phyloP scores from a whole-genome alignment of 2,888 invertebrate species.

The Oligia fasciuncula region DNA sequence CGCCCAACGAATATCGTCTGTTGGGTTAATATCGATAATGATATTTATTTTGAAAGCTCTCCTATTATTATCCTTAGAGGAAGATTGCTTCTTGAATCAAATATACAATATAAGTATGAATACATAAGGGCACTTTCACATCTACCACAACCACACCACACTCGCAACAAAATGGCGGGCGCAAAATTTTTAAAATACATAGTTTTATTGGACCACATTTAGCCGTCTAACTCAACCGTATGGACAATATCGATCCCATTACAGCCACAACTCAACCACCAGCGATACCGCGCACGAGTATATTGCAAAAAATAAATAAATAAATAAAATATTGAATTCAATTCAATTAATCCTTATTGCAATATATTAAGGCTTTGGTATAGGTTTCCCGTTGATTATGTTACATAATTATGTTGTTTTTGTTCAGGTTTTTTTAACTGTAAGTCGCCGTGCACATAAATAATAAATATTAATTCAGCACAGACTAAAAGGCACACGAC shows the following conservation, averaged over 20 bases:
- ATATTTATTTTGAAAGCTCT: conserved; percentile 32
- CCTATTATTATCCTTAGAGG: conserved; percentile 18
- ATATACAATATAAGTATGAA: conserved; percentile 15
- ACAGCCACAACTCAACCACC: background rate
- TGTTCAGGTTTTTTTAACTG: background rate
- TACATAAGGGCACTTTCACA: background rate
- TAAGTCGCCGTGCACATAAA: background rate
- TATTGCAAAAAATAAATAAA: background rate
- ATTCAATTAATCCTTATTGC: no score
- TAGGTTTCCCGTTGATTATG: background rate
- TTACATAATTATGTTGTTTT: background rate
- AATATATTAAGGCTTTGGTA: background rate
- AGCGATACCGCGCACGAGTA: background rate
- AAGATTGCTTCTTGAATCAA: conserved; percentile 40
- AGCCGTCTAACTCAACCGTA: background rate
- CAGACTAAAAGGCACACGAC: background rate
- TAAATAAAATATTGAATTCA: background rate
- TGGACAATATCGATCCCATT: background rate
- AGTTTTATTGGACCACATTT: background rate
- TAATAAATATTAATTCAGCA: background rate
- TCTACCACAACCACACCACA: background rate
- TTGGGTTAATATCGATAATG: conserved; percentile 25
- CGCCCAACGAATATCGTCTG: background rate
- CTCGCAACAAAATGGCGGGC: background rate
- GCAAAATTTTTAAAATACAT: no score